A percentile compares a stretch with the other conserved stretches of the same genome.
phyloP scores from a whole-genome alignment of 2,797 vertebrate genomes.

The Varecia variegata region DNA sequence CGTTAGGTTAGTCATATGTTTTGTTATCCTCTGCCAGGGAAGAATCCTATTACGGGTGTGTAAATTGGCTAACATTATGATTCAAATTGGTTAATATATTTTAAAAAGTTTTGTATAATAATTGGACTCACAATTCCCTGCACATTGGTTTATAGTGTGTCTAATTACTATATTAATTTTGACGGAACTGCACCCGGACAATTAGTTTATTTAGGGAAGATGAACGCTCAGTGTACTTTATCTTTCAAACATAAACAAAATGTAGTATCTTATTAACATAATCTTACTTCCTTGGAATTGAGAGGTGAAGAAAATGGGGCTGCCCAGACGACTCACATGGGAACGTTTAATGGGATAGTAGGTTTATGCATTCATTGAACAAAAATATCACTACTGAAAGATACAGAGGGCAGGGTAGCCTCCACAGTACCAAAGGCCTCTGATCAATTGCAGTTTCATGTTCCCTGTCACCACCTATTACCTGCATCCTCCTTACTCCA shows the following conservation, averaged over 20 bases:
- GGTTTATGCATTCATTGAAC: neutral
- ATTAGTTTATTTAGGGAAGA: neutral
- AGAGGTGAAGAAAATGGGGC: neutral
- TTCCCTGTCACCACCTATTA: neutral
- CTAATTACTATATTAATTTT: neutral
- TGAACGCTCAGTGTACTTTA: neutral
- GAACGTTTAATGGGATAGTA: neutral
- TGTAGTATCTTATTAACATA: neutral
- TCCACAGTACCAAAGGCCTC: rapidly evolving
- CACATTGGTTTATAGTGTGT: neutral
- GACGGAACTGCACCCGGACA: neutral
- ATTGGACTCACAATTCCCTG: neutral
- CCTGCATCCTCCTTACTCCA: neutral
- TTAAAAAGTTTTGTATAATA: neutral
- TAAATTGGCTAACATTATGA: neutral
- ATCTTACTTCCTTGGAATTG: neutral
- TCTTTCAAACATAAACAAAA: neutral
- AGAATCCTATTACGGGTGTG: neutral
- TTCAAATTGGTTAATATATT: neutral
- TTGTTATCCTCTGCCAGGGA: neutral
- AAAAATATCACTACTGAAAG: neutral
- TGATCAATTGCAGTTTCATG: rapidly evolving
- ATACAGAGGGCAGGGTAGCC: rapidly evolving
- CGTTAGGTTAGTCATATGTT: neutral
- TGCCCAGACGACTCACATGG: rapidly evolving